phyloP scores from a whole-genome alignment of 1,140 invertebrate species.

The Drosophila sulfurigaster region DNA sequence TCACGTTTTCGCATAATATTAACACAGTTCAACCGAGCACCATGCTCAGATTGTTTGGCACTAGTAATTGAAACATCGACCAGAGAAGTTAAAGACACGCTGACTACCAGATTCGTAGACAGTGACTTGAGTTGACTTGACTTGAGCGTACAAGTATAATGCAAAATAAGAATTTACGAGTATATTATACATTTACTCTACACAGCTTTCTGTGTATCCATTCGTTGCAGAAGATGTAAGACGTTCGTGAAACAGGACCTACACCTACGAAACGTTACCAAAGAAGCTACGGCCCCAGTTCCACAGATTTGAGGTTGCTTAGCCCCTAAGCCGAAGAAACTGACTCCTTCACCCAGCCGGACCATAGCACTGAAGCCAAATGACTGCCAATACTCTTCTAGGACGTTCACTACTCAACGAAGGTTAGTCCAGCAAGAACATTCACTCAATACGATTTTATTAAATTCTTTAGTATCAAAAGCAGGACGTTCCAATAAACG shows the following conservation, averaged over 20 bases:
- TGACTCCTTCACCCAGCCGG: neutral
- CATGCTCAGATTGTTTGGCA: conserved; percentile 47
- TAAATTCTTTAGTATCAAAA: neutral
- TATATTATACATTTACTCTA: neutral
- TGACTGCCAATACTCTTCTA: conserved; percentile 75
- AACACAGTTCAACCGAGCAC: conserved; percentile 44
- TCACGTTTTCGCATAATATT: conserved; percentile 73
- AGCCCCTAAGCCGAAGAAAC: neutral
- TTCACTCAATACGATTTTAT: neutral
- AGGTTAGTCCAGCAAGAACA: conserved; percentile 47
- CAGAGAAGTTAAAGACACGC: conserved; percentile 12
- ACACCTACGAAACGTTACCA: conserved; percentile 57
- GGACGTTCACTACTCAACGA: conserved; percentile 74
- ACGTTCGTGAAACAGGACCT: neutral
- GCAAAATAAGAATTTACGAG: neutral
- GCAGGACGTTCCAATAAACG: conserved; percentile 79
- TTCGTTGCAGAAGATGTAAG: conserved; percentile 71
- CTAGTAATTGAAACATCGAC: conserved; percentile 28
- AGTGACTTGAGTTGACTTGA: neutral
- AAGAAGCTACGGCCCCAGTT: conserved; percentile 51
- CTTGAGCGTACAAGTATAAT: neutral
- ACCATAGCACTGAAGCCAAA: conserved; percentile 48
- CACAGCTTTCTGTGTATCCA: neutral
- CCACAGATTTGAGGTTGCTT: conserved; percentile 7
- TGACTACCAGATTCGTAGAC: conserved; percentile 1